phyloP scores from a whole-genome alignment of 64 coral and sea anemone species.

The Stylophora pistillata region DNA sequence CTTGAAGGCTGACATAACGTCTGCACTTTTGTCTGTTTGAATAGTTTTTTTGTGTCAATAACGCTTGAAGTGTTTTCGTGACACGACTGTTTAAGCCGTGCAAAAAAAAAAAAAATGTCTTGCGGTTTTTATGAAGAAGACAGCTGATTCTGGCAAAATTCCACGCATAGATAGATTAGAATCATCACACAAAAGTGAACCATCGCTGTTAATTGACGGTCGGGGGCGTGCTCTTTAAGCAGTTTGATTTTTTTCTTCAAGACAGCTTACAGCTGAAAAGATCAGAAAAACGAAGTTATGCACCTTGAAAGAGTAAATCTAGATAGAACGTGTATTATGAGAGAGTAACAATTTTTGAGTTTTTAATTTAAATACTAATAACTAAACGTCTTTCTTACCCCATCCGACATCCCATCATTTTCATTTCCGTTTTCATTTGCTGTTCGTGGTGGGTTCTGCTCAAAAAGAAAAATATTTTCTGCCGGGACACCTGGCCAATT shows the following conservation, averaged over 20 bases:
- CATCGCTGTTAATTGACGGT: background rate
- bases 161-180: constrained; percentile 36
- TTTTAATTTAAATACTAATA: no score
- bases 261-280: background rate
- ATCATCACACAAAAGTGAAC: background rate
- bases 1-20: no score
- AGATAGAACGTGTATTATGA: no score
- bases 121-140: background rate
- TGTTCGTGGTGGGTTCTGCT: no score
- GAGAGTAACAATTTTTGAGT: no score
- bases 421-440: no score
- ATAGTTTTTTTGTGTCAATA: no score
- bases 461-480: no score
- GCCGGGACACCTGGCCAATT: no score
- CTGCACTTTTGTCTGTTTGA: no score
- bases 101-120: background rate
- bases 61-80: background rate
- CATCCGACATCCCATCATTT: no score
- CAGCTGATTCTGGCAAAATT: constrained; percentile 16
- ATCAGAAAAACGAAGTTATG: background rate
- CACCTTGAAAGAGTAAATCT: background rate
- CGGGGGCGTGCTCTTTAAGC: background rate
- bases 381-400: no score
- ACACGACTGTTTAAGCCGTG: background rate
- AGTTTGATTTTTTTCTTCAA: background rate